Base-by-base conservation (phyloP, 2,113 vertebrate species). In the Formicarius rufipectus region DNA sequence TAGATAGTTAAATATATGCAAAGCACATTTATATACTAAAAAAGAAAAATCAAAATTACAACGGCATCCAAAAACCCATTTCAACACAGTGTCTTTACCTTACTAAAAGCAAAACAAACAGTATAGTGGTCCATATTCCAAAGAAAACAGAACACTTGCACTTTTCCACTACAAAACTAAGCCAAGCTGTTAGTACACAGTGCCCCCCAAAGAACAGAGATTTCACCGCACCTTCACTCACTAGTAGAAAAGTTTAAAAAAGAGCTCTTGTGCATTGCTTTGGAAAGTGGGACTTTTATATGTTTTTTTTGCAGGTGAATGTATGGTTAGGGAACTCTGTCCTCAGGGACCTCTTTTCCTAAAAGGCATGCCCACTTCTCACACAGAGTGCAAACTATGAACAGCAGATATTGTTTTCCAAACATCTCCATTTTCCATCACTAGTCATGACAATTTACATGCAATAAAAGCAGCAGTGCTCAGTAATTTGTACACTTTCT, bases 201-300 rank as follows among this genome's bases (percentile, higher is more conserved):
- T 90, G 96, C 88, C 93, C 85, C 95, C 90, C 88, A 90, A 95
- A 95, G 96, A 96, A 94, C 53, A 84, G 60, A 95, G 39, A 33
- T 52, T 85, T 95, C 90, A 87, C 94, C 92, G 81, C 93, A 95
- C 52, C n/a, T 89, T 89, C 64, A 55, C 25, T 55, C 30, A 5
- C 63, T 11, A 49, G n/a, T 1, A 59, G 17, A 44, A 49, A 42
- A 40, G 4, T 0, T 0, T 5, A 14, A n/a, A 14, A n/a, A 40
- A 84, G 18, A 17, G 8, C 14, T 79, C 6, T 59, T 74, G 42
- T 71, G 23, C 10, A 22, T 5, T 84, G n/a, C 63, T 74, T 77
- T 50, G 23, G 15, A 62, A 92, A 91, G 25, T 13, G 52, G 17
- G 45, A 50, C 13, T 33, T 83, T 14, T 6, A 24, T 9, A 28